These are phyloP conservation scores for zebrafish (Danio rerio) DNA, from an alignment of 2,113 vertebrate species.

Conservation along the genomic window GRCz12tu NC_133185.1:45339501-45340000, in stretches of 20 bases:
- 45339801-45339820: too few relatives aligned
- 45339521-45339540: neutral
- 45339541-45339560: neutral
- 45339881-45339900: too few relatives aligned
- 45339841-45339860: too few relatives aligned
- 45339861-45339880: too few relatives aligned
- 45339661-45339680: conserved; percentile 10
- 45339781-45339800: too few relatives aligned
- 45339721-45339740: neutral
- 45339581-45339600: neutral
- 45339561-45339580: conserved; percentile 20
- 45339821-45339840: too few relatives aligned
- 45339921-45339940: too few relatives aligned
- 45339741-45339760: neutral
- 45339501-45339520: conserved; percentile 11
- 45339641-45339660: neutral
- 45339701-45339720: neutral
- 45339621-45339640: neutral
- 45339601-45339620: conserved; percentile 22
- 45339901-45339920: too few relatives aligned
- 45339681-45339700: neutral
- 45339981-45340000: too few relatives aligned
- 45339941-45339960: too few relatives aligned
- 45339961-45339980: too few relatives aligned
- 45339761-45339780: neutral